Percentiles rank a stretch among this genome's conserved stretches.
Conservation (phyloP, 2,113 vertebrate genomes). For the Oplegnathus fasciatus region DNA sequence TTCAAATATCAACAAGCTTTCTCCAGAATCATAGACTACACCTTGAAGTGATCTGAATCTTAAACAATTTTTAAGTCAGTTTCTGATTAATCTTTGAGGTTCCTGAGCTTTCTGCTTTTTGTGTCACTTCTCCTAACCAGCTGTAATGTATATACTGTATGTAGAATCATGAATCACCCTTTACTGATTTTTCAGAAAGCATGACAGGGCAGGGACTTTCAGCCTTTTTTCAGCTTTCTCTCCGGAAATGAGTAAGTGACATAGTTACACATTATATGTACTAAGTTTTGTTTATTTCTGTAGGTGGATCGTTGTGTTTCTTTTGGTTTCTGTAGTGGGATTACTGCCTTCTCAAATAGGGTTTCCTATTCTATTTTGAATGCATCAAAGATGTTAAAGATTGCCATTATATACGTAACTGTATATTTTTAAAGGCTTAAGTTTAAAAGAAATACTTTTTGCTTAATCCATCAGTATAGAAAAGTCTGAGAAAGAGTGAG, state of each 20-base stretch:
- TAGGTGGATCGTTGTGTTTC: constrained; percentile 17
- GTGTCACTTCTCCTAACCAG: constrained; percentile 10
- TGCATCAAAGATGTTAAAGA: background rate
- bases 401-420: background rate
- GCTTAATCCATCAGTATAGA: background rate
- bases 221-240: constrained; percentile 20
- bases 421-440: background rate
- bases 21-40: no score
- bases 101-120: background rate
- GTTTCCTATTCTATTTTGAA: constrained; percentile 23
- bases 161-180: constrained; percentile 11
- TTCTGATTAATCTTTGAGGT: background rate
- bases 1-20: no score
- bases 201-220: constrained; percentile 61
- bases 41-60: background rate
- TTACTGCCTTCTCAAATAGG: background rate
- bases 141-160: constrained; percentile 9
- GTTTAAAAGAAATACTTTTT: background rate
- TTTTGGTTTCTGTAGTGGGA: constrained; percentile 38
- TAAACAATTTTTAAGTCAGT: background rate
- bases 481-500: background rate
- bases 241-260: constrained; percentile 57
- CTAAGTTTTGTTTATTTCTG: constrained; percentile 58
- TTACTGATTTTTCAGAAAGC: constrained; percentile 50
- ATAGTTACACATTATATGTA: constrained; percentile 6